phyloP scores from a whole-genome alignment of 2,888 invertebrate species.

The Lucinisca nassula region DNA sequence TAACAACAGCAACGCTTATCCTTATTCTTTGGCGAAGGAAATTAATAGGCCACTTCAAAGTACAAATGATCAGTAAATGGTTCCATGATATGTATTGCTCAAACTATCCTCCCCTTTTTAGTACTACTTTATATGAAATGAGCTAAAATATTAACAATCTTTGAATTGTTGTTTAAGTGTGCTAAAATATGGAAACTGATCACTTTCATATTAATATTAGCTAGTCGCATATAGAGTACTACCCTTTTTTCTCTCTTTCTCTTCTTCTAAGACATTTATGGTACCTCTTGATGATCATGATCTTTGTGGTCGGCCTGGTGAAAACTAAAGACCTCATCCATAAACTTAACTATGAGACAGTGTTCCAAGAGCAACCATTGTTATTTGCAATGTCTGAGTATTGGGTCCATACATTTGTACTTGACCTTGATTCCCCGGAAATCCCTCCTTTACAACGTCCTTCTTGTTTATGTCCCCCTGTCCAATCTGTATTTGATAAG shows the following conservation, averaged over 20 bases:
- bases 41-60: not conserved
- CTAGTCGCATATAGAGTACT: not conserved
- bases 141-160: not conserved
- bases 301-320: not conserved
- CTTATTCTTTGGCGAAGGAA: not conserved
- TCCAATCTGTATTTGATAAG: not conserved
- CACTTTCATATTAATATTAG: conserved; percentile 8
- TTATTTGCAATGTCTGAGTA: not conserved
- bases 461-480: not conserved
- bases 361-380: conserved; percentile 1
- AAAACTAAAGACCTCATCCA: not conserved
- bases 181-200: conserved; percentile 9
- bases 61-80: not conserved
- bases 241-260: not conserved
- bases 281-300: not conserved
- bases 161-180: not conserved
- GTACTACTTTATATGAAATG: not conserved
- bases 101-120: too few relatives aligned
- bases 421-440: not conserved
- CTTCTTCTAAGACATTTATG: not conserved
- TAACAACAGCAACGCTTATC: not conserved
- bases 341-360: not conserved
- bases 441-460: not conserved
- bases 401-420: not conserved
- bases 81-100: not conserved